phyloP scores from a whole-genome alignment of 2,113 vertebrate genomes.

The Paratilapia polleni region DNA sequence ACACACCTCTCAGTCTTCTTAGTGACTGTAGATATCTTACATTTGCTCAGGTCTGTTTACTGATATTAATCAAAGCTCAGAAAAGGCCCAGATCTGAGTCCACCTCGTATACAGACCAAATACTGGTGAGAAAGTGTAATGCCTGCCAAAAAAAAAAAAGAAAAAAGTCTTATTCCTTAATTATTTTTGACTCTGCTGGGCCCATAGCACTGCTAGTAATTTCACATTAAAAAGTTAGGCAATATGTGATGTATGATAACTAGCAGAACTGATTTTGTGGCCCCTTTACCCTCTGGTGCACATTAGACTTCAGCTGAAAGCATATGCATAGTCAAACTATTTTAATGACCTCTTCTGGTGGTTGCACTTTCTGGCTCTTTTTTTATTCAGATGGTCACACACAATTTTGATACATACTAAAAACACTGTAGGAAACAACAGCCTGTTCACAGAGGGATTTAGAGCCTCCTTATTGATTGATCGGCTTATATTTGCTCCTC shows the following conservation, averaged over 20 bases:
- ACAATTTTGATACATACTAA: slow-evolving; percentile 61
- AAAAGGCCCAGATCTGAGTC: not conserved
- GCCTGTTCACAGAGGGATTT: not conserved
- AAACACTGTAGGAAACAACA: not conserved
- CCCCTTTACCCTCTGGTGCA: not conserved
- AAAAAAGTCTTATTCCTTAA: not conserved
- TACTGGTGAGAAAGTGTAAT: not conserved
- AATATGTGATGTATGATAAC: not conserved
- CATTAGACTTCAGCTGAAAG: not conserved
- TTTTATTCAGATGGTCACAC: slow-evolving; percentile 36
- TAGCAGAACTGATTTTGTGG: not conserved
- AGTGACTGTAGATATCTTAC: slow-evolving; percentile 18
- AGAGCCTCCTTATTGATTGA: not conserved
- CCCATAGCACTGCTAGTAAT: slow-evolving; percentile 74
- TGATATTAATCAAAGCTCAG: slow-evolving; percentile 40
- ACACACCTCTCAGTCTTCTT: slow-evolving; percentile 25
- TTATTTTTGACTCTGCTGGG: slow-evolving; percentile 62
- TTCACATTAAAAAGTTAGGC: slow-evolving; percentile 61
- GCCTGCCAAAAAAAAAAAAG: not conserved
- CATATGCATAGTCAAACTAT: not conserved
- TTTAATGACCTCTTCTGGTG: slow-evolving; percentile 30
- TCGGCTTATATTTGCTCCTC: not conserved
- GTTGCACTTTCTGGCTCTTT: slow-evolving; percentile 51
- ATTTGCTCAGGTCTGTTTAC: slow-evolving; percentile 42
- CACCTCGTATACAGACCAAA: slow-evolving; percentile 1